Base-by-base conservation (phyloP, 2,113 vertebrate genomes). In the Glaucomys volans region DNA sequence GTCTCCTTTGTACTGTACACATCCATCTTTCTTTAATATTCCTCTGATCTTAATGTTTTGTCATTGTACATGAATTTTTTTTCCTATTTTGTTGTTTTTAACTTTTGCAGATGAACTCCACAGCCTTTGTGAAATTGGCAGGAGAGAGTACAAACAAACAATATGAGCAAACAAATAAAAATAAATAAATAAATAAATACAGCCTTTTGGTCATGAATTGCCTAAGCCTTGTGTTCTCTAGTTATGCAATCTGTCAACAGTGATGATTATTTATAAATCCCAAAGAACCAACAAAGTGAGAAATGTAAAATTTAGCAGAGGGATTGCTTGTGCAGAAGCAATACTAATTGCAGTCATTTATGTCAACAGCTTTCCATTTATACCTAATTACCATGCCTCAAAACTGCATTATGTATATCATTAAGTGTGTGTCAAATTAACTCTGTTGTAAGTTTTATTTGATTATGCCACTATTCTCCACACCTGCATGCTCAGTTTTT, bases 311-410 rank as follows among this genome's bases (percentile, higher is more conserved):
- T 90, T 96, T 85, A 97, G 54, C 57, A 86, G 40, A 71, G 74
- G n/a, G 42, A 35, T 74, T 96, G 40, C 69, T 26, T 80, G 17
- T 52, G 26, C 57, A 95, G 57, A 72, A 93, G 77, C 88, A 96
- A 40, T 96, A 74, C 91, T 97, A 96, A 96, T 96, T 96, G 59
- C 67, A 96, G 77, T 80, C 92, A 89, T 96, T 97, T 95, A 88
- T 96, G 92, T 97, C 94, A 96, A 92, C 83, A 92, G 57, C 64
- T 97, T 83, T 75, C 88, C 85, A 90, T 97, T 97, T 96, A 92
- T 90, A 91, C 50, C 47, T 92, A 97, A 98, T 97, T 96, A 87
- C 8, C 22, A 83, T 83, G 85, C 69, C 59, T 96, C 90, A 88
- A 72, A 96, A 94, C 47, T 94, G 50, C 79, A 94, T 92, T 95